Evolutionary conservation across 2,113 vertebrate species (phyloP), one percentile per base, ranked within the genome.

Genomic region (Petroica traversi): DNA sequence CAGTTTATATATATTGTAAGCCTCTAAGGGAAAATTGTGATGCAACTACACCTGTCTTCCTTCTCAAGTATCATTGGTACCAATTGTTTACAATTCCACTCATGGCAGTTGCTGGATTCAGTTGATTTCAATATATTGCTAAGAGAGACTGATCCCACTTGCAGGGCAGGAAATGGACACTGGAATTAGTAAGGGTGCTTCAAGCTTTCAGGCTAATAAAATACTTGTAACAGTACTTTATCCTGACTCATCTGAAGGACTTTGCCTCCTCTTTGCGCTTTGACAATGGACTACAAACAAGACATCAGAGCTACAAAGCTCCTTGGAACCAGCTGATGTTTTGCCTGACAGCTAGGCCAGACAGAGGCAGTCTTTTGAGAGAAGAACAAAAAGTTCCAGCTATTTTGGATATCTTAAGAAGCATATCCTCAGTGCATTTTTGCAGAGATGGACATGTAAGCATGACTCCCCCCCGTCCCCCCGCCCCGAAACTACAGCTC

Each of bases 51-150:
- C 89, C 95, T 92, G 82, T 82, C 96, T 95, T 92, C 72, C 49
- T 89, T 97, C 89, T 36, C 79, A 89, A 97, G 95, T 92, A 92
- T 96, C 94, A 97, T 97, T 96, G 96, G 86, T 84, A 95, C 74
- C 95, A 97, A 98, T 93, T 96, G 94, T 94, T 95, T 92, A 97
- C 84, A 97, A 96, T 95, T 92, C 97, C 95, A 96, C 93, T 95
- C 77, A 89, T 86, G 92, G 93, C 91, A 97, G 95, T 76, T 11
- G 41, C 87, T 97, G 94, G 80, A 97, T 95, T 97, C 28, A 54
- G 89, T 88, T 97, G 67, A 95, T 95, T 97, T 97, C 94, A 96
- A 92, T 92, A 93, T 91, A 95, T 74, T 85, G 75, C 92, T 82
- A 49, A 95, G 92, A 92, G 69, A 87, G 62, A 25, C 41, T 62